phyloP scores from a whole-genome alignment of 2,113 vertebrate species.

The Dasyurus viverrinus region DNA sequence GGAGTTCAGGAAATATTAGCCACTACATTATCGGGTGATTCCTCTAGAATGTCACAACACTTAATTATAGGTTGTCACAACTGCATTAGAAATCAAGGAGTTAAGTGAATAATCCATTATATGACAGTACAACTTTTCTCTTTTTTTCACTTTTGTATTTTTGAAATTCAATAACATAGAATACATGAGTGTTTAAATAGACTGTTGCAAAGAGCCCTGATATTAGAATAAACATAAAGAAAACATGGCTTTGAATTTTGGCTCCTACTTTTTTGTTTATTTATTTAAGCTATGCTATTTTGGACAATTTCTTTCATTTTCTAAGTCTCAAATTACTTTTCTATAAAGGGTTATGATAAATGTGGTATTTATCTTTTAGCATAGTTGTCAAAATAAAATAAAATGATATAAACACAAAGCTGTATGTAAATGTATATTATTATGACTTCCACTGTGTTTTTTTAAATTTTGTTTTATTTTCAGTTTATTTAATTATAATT shows the following conservation, averaged over 20 bases:
- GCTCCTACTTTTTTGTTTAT: background rate
- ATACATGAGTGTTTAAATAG: background rate
- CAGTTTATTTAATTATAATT: no score
- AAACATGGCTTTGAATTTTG: background rate
- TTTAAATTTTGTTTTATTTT: no score
- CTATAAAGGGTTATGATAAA: background rate
- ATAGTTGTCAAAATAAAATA: background rate
- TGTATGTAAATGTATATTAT: background rate
- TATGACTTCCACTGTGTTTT: background rate
- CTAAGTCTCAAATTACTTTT: background rate
- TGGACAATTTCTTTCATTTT: background rate
- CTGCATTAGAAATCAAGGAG: background rate
- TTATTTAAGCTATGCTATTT: background rate
- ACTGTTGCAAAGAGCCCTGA: background rate
- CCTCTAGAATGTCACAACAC: no score
- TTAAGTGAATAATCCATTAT: background rate
- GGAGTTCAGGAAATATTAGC: no score
- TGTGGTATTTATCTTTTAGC: background rate
- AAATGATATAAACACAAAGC: background rate
- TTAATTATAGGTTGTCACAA: no score
- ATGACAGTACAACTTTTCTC: background rate
- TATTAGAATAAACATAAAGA: background rate
- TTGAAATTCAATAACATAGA: background rate
- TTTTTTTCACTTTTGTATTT: background rate
- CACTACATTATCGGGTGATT: no score